A percentile compares a stretch with the other conserved stretches of the same genome.
Conservation (phyloP, 2,888 invertebrate species). For the Acanthoscelides obtectus region DNA sequence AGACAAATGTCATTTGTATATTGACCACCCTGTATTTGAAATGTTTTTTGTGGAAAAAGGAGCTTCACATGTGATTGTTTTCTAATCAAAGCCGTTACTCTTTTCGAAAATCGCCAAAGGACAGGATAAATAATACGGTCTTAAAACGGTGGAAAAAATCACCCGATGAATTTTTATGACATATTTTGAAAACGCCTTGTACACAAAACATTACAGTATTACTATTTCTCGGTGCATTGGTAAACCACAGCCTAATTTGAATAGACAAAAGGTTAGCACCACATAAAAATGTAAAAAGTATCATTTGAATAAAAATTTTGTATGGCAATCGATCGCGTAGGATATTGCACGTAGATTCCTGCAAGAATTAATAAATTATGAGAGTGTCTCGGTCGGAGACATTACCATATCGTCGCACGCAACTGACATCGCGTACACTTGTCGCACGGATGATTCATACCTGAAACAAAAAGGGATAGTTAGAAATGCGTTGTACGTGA, state of each 20-base stretch:
- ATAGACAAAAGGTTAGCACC: not conserved
- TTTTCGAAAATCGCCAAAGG: no score
- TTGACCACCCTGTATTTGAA: no score
- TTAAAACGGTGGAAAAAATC: no score
- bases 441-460: not conserved
- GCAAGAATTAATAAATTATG: not conserved
- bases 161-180: no score
- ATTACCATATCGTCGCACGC: constrained; percentile 15
- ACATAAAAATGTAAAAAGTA: not conserved
- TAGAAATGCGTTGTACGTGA: not conserved
- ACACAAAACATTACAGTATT: no score
- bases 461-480: not conserved
- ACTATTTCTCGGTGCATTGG: no score
- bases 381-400: constrained; percentile 2
- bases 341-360: not conserved
- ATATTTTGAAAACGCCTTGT: no score
- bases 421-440: not conserved
- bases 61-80: no score
- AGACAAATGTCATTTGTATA: no score
- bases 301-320: not conserved
- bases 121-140: no score
- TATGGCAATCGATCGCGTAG: not conserved
- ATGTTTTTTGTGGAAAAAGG: no score
- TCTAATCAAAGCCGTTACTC: no score
- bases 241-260: not conserved